phyloP scores from a whole-genome alignment of 2,888 invertebrate genomes.

The Electrophaes corylata region DNA sequence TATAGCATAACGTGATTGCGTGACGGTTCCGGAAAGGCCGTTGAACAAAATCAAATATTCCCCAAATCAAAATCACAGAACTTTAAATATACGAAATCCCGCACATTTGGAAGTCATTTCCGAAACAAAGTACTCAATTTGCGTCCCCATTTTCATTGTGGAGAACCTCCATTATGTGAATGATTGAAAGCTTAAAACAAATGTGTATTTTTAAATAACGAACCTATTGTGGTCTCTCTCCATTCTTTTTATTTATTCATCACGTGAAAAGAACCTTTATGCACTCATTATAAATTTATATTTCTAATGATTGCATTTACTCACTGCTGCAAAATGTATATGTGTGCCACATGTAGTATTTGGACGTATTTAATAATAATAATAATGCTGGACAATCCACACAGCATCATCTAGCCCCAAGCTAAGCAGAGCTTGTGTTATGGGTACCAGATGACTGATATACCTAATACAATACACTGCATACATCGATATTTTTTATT shows the following conservation, averaged over 20 bases:
- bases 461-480: no score
- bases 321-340: no score
- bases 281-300: conserved; percentile 3
- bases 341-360: no score
- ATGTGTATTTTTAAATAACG: conserved; percentile 29
- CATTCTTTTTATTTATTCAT: conserved; percentile 10
- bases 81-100: not conserved
- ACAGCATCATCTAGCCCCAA: no score
- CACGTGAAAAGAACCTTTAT: conserved; percentile 4
- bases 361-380: no score
- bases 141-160: conserved; percentile 13
- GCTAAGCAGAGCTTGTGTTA: no score
- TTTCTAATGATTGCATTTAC: not conserved
- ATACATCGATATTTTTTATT: no score
- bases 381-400: no score
- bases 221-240: conserved; percentile 13
- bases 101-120: conserved; percentile 8
- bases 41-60: not conserved
- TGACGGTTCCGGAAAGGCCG: no score
- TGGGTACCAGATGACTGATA: no score
- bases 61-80: conserved; percentile 1
- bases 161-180: conserved; percentile 9
- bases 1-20: no score
- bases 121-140: conserved; percentile 6
- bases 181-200: conserved; percentile 22